Conservation (phyloP, 2,888 invertebrate genomes). For the Drosophila demipolita region DNA sequence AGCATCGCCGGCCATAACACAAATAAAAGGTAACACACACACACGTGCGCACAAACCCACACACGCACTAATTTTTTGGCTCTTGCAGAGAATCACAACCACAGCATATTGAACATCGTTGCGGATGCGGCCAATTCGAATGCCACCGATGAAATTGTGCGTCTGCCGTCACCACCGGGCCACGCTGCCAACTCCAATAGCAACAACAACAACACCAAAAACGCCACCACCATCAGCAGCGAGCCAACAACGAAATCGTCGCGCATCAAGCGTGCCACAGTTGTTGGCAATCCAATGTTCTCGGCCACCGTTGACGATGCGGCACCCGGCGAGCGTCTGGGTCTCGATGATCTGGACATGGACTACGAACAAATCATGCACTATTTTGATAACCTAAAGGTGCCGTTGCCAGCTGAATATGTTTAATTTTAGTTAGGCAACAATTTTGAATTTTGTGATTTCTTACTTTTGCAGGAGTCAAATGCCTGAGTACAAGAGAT, state of each 20-base stretch:
- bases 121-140: constrained; percentile 74
- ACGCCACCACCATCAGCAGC: constrained; percentile 45
- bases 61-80: background rate
- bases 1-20: constrained; percentile 55
- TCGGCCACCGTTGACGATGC: constrained; percentile 86
- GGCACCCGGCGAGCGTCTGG: constrained; percentile 88
- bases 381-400: constrained; percentile 99
- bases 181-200: constrained; percentile 30
- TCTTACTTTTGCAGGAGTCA: constrained; percentile 88
- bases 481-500: constrained; percentile 96
- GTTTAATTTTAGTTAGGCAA: background rate
- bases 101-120: constrained; percentile 69
- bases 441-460: background rate
- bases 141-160: constrained; percentile 69
- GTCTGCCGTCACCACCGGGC: constrained; percentile 60
- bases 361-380: constrained; percentile 99
- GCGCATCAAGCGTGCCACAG: constrained; percentile 92
- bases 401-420: constrained; percentile 76
- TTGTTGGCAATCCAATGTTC: constrained; percentile 96
- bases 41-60: too few species aligned
- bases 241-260: constrained; percentile 75
- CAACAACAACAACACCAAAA: constrained; percentile 69
- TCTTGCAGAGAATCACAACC: constrained; percentile 65
- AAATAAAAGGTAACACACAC: constrained; percentile 51
- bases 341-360: constrained; percentile 95